Percentiles rank a stretch among this genome's conserved stretches.
Evolutionary conservation across 2,113 vertebrate genomes (phyloP).

Genomic region (Pluvialis apricaria): DNA sequence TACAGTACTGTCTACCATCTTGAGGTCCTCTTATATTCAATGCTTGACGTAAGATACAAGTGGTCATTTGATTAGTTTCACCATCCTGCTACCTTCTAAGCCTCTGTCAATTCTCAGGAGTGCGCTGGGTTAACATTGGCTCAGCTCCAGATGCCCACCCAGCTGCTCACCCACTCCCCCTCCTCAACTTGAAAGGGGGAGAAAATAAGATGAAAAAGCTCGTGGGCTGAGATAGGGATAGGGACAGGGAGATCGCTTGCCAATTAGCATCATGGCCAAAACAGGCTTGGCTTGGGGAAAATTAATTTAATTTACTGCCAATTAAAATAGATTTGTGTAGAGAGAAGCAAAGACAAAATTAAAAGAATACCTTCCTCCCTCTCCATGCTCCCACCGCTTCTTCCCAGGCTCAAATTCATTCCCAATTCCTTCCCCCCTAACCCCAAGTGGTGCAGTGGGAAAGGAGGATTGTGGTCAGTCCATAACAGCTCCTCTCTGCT

Average conservation of each 20-base stretch:
- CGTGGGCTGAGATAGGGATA: background rate
- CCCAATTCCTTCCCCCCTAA: background rate
- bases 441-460: background rate
- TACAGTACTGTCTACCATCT: background rate
- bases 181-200: background rate
- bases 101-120: background rate
- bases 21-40: background rate
- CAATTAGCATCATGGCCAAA: background rate
- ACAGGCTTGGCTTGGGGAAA: background rate
- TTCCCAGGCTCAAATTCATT: background rate
- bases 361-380: background rate
- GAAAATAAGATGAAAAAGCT: background rate
- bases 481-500: background rate
- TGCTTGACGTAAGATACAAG: background rate
- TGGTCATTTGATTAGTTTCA: background rate
- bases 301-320: background rate
- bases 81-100: background rate
- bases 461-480: too few species aligned
- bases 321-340: background rate
- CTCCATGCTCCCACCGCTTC: background rate
- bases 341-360: background rate
- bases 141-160: background rate
- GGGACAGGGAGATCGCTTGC: background rate
- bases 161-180: background rate
- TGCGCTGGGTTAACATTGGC: background rate